Base-by-base conservation (phyloP, 2,888 invertebrate genomes). In the Synanthedon andrenaeformis region DNA sequence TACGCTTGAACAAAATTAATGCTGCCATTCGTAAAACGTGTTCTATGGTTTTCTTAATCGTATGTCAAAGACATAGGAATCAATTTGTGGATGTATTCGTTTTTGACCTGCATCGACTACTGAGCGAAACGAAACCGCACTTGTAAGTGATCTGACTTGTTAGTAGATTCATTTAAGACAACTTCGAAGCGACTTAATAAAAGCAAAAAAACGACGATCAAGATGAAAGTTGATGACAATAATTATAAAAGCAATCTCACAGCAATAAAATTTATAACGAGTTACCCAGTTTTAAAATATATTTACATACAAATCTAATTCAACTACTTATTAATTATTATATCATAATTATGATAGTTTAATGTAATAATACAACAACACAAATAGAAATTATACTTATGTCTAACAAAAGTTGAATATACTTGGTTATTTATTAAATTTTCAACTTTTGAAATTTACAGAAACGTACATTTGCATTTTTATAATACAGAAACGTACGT, bases 1-100 rank as follows among this genome's bases (percentile, higher is more conserved):
- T 63, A 65, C 57, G 52, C 54, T 62, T 59, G 52, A 58, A 64
- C 61, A 60, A 63, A 67, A 66, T 66, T 69, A 65, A 61, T 56
- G 66, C 60, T 66, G 59, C 64, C 56, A 61, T 45, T 58, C 63
- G 54, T 57, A 58, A 60, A 65, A 57, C 54, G 56, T 52, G 48
- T 53, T 51, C 52, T 54, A 45, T 45, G 14, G 14, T 45, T 45
- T 45, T 45, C 45, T 45, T 45, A 45, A 45, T 45, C 45, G 12
- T 45, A 45, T 45, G 45, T 45, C 45, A 45, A 45, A 45, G 45
- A n/a, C 14, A 45, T 45, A 45, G 14, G 45, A 14, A n/a, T 13
- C 14, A 13, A 14, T 13, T 45, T 45, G 49, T 23, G 1, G 49
- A 49, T 11, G 8, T 49, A 17, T 12, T 49, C 49, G 19, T 49